A percentile compares a stretch with the other conserved stretches of the same genome.
Conservation (phyloP, 2,888 invertebrate genomes). For the Torymus aiolomorphi region DNA sequence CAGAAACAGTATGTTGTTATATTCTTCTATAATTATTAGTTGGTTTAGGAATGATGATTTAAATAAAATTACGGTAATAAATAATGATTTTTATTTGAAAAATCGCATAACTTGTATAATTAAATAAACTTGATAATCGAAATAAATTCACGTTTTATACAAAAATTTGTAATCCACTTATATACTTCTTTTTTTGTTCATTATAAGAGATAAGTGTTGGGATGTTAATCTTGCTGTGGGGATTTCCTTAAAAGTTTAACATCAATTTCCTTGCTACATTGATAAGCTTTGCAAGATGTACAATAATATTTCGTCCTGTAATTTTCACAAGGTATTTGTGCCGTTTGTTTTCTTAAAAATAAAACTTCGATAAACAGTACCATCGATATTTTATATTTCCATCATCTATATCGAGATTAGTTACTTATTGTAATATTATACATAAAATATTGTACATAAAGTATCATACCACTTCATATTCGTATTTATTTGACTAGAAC, state of each 20-base stretch:
- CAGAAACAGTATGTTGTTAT: too few relatives aligned
- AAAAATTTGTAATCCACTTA: slow-evolving; percentile 29
- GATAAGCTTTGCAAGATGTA: slow-evolving; percentile 34
- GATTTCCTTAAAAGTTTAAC: slow-evolving; percentile 42
- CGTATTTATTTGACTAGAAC: slow-evolving; percentile 32
- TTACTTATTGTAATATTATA: slow-evolving; percentile 27
- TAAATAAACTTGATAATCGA: slow-evolving; percentile 12
- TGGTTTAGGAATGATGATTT: background rate
- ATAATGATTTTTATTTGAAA: slow-evolving; percentile 45
- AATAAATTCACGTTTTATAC: slow-evolving; percentile 31
- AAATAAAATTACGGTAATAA: slow-evolving; percentile 22
- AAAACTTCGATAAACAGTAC: slow-evolving; percentile 24
- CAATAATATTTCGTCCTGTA: slow-evolving; percentile 27
- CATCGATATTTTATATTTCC: slow-evolving; percentile 39
- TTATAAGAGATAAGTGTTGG: slow-evolving; percentile 2
- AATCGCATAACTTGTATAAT: slow-evolving; percentile 36
- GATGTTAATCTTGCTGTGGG: background rate
- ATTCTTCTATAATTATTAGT: background rate
- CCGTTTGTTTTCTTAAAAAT: background rate
- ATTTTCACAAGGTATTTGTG: background rate
- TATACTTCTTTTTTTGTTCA: slow-evolving; percentile 6
- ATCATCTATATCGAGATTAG: slow-evolving; percentile 23
- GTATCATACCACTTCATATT: slow-evolving; percentile 32
- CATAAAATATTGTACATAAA: slow-evolving; percentile 46
- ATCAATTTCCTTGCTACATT: slow-evolving; percentile 32